Conservation (phyloP, 2,113 vertebrate species). For the Ailurus styani region DNA sequence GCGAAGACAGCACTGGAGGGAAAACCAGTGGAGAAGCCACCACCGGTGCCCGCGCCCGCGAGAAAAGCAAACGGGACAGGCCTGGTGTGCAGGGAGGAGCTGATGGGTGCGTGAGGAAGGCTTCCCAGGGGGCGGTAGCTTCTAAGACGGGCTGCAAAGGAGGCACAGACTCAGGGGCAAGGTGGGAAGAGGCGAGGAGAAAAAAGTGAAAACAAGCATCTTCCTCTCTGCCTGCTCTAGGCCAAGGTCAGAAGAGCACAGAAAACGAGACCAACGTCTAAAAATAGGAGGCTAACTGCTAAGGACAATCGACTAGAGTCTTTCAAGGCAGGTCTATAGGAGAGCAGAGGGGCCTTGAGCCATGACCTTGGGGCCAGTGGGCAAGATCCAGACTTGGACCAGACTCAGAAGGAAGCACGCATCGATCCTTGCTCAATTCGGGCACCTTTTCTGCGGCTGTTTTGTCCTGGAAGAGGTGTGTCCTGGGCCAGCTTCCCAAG, state of each 20-base stretch:
- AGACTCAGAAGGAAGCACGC: neutral
- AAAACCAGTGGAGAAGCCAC: neutral
- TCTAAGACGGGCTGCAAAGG: neutral
- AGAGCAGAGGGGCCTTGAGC: neutral
- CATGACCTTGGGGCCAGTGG: neutral
- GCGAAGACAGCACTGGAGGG: neutral
- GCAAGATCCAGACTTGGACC: neutral
- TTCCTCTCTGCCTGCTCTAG: neutral
- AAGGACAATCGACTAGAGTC: neutral
- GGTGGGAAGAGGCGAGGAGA: neutral
- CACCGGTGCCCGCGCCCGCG: neutral
- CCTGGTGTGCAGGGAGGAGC: neutral
- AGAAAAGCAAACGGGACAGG: neutral
- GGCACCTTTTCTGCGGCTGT: neutral
- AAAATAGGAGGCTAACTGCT: neutral
- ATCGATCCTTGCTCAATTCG: neutral
- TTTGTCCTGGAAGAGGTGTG: neutral
- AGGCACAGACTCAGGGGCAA: neutral
- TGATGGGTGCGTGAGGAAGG: neutral
- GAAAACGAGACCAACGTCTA: neutral
- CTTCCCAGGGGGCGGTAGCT: constrained; percentile 30
- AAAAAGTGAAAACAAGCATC: neutral
- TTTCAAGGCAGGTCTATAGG: neutral
- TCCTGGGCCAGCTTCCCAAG: neutral
- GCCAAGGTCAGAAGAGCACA: neutral